Evolutionary conservation across 2,888 invertebrate genomes (phyloP).

Genomic region (Melolontha melolontha): DNA sequence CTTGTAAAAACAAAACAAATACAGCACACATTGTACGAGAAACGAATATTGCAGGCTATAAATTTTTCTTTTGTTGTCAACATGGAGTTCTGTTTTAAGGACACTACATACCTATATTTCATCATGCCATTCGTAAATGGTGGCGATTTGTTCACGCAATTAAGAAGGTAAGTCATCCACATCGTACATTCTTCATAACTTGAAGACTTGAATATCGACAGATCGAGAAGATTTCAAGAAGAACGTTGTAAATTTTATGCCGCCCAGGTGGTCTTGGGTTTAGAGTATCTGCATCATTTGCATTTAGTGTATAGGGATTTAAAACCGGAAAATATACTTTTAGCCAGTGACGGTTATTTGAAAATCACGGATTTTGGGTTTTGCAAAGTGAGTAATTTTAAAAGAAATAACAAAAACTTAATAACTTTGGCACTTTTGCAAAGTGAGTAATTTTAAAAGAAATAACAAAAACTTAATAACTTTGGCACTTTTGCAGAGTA

Average conservation of each 20-base stretch:
- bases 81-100: conserved; percentile 88
- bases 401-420: background rate
- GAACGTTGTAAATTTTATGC: conserved; percentile 88
- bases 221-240: conserved; percentile 74
- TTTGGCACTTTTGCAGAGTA: conserved; percentile 84
- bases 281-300: conserved; percentile 92
- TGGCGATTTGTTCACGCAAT: conserved; percentile 87
- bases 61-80: conserved; percentile 89
- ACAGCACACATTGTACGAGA: conserved; percentile 90
- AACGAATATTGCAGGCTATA: conserved; percentile 86
- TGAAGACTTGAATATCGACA: conserved; percentile 44
- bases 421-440: no score
- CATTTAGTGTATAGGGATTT: conserved; percentile 90
- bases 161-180: conserved; percentile 66
- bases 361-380: conserved; percentile 96
- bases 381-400: conserved; percentile 73
- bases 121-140: conserved; percentile 86
- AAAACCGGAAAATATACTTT: conserved; percentile 92
- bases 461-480: background rate
- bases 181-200: background rate
- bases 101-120: conserved; percentile 86
- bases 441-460: conserved; percentile 63
- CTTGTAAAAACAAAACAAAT: conserved; percentile 90
- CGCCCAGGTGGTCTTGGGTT: conserved; percentile 86
- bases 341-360: conserved; percentile 83